Evolutionary conservation across 2,888 invertebrate species (phyloP), one percentile per base, ranked within the genome.

Genomic region (Acanthosepion lycidas): DNA sequence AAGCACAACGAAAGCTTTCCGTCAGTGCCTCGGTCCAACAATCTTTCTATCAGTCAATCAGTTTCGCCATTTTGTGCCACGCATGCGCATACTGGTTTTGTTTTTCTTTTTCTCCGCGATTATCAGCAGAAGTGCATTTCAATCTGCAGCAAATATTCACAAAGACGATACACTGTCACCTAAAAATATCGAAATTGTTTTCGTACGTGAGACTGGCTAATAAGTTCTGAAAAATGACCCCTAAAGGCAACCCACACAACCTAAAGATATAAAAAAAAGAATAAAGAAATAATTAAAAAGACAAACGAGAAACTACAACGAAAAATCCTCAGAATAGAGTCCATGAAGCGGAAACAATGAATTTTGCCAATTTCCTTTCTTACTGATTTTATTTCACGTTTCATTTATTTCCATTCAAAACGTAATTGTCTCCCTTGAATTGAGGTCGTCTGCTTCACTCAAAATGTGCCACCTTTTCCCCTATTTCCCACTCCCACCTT

Each of bases 281-380:
- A 78, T 78, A 78, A 78, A 78, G 9, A 78, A 2, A 78, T n/a
- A 78, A 78, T 78, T 78, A n/a, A 78, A 78, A 78, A 78, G 78
- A 78, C 78, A 78, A 78, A n/a, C n/a, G 78, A 26, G 6, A 26
- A 26, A 26, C 28, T 12, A 5, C 78, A 28, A 26, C 28, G 18
- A 78, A 78, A 78, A 78, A 78, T 78, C 5, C 4, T 12, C n/a
- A 78, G 78, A 78, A 78, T 78, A 18, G 78, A 78, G 12, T n/a
- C 78, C n/a, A 78, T 78, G n/a, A 78, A 78, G 78, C 78, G n/a
- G n/a, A n/a, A n/a, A 78, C 78, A 78, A 78, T 78, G 78, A 78
- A 78, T 78, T 78, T 78, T 78, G 78, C 78, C 78, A 78, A 78
- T 78, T 78, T 78, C 78, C 78, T 78, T 78, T 78, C 78, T 78